Evolutionary conservation across 1,140 invertebrate species (phyloP), one percentile per base, ranked within the genome.

Genomic region (Choristoneura fumiferana): DNA sequence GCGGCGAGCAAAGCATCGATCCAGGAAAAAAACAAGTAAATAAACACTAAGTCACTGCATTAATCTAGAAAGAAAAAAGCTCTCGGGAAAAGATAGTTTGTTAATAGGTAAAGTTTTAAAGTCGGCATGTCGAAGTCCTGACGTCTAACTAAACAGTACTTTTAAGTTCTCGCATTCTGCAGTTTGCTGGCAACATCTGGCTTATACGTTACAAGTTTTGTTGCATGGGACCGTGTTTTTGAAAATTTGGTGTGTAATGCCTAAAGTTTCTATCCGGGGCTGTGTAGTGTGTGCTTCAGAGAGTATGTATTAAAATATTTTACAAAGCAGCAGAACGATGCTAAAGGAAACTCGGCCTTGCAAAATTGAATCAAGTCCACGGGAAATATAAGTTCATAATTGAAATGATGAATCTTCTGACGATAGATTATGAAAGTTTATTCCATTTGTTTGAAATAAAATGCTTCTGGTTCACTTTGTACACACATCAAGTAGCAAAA

Each of bases 71-170:
- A 12, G 43, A 10, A 49, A 29, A 49, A 49, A 54, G 49, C 6
- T 29, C 52, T 18, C 33, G 22, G 17, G 56, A 53, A 61, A 58
- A 56, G 39, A 49, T 57, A 57, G 67, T 66, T 65, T 61, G 59
- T 52, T 71, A 71, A 68, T 71, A 68, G 63, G 57, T 43, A 54
- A 67, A 71, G 57, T 71, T 65, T 54, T 56, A 13, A 56, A 38
- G 18, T 49, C 1, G 43, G 18, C 18, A 33, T 49, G 43, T 49
- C 43, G 43, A 49, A 49, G 43, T 4, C 43, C 10, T 49, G 18
- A 12, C 43, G 43, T 49, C 43, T 49, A 49, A 49, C 17, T 49
- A 49, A 49, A 49, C 43, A 49, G 9, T 49, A 49, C 22, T 49
- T 49, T 49, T 49, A 43, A 49, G 13, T 49, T 49, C 43, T 49